A percentile compares a stretch with the other conserved stretches of the same genome.
These are phyloP conservation scores for Microcaecilia unicolor DNA, from an alignment of 2,797 vertebrate genomes.

Conservation along the genomic window DNA sequence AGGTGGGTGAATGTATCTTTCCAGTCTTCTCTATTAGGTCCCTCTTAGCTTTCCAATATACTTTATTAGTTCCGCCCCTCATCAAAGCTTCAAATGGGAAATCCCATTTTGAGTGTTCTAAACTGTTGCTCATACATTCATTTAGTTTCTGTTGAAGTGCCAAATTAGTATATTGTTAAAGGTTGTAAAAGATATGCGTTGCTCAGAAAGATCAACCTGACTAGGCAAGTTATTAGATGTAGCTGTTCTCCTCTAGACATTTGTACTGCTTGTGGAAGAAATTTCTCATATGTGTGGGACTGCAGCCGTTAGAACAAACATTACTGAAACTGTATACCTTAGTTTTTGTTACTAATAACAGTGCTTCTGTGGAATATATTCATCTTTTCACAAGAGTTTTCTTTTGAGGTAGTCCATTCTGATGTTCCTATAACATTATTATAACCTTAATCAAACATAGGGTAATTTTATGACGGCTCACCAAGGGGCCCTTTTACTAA, in stretches of 20 bases:
- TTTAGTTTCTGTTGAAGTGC: neutral
- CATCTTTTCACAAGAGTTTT: too few relatives aligned
- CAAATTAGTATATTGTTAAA: constrained; percentile 4
- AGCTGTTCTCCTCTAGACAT: constrained; percentile 10
- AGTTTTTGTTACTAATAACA: constrained; percentile 43
- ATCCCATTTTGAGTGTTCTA: neutral
- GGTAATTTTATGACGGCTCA: too few relatives aligned
- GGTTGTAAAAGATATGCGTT: constrained; percentile 1
- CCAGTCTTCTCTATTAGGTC: constrained; percentile 24
- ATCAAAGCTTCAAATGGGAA: too few relatives aligned
- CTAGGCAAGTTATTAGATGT: constrained; percentile 12
- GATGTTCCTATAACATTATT: too few relatives aligned
- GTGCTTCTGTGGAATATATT: constrained; percentile 42
- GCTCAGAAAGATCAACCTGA: constrained; percentile 2
- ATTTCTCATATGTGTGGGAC: constrained; percentile 52
- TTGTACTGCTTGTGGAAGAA: constrained; percentile 32
- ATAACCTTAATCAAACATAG: too few relatives aligned
- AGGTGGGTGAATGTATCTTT: constrained; percentile 37
- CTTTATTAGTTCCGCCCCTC: too few relatives aligned
- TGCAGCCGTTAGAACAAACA: constrained; percentile 37
- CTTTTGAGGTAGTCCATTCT: too few relatives aligned
- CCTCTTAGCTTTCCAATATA: constrained; percentile 5
- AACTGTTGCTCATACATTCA: rapidly evolving
- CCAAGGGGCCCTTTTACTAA: too few relatives aligned
- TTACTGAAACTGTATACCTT: constrained; percentile 44